Conservation (phyloP, 2,113 vertebrate species). For the Alouatta palliata region DNA sequence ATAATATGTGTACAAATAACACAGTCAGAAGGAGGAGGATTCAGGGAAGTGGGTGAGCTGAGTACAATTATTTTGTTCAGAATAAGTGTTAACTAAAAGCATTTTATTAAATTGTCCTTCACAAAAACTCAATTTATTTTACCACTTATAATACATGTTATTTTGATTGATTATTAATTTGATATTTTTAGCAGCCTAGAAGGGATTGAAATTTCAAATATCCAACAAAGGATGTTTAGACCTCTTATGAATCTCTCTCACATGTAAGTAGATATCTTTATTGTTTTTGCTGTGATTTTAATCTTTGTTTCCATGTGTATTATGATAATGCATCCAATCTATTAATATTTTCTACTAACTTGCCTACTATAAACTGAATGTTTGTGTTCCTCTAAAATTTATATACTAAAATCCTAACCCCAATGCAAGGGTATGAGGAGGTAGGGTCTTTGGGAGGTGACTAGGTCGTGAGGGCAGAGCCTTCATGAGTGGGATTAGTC, state of each 20-base stretch:
- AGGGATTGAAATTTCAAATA: conserved; percentile 95
- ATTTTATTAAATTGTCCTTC: background rate
- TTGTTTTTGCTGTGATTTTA: conserved; percentile 17
- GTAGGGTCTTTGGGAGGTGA: background rate
- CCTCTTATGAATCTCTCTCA: conserved; percentile 93
- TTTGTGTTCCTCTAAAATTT: too few relatives aligned
- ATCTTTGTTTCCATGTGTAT: background rate
- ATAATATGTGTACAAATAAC: background rate
- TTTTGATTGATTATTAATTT: conserved; percentile 66
- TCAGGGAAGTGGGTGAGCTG: background rate
- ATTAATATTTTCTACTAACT: background rate
- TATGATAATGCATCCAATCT: background rate
- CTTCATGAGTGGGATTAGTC: background rate
- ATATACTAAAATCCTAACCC: background rate
- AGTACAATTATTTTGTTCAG: background rate
- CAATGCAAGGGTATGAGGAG: background rate
- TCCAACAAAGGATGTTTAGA: conserved; percentile 95
- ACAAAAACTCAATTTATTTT: conserved; percentile 20
- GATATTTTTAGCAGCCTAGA: conserved; percentile 92
- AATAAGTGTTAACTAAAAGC: background rate
- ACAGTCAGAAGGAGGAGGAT: background rate
- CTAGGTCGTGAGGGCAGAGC: background rate
- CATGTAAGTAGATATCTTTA: conserved; percentile 90
- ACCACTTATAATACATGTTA: background rate
- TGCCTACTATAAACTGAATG: background rate